Evolutionary conservation across 2,797 vertebrate species (phyloP).

Genomic region (Pseudochirops corinnae): DNA sequence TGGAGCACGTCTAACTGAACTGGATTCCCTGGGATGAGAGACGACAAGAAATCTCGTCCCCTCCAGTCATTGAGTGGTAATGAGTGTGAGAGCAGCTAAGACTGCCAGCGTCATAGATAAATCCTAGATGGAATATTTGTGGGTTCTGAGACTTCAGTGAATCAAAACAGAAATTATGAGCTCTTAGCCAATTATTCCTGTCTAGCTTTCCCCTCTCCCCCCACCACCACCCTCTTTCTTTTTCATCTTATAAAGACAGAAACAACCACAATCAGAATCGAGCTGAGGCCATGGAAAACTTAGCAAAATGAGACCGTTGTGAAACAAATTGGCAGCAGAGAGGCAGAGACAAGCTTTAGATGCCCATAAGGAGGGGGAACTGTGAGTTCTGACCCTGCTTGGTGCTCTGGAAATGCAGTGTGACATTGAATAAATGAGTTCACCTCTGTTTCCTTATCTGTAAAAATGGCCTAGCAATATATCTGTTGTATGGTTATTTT

Average conservation of each 20-base stretch:
- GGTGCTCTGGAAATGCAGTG: not conserved
- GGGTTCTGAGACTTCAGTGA: not conserved
- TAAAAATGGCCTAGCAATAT: not conserved
- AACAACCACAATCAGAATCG: not conserved
- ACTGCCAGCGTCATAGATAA: not conserved
- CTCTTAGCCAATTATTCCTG: not conserved
- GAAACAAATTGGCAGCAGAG: fast-evolving
- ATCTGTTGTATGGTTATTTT: not conserved
- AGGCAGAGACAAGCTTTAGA: fast-evolving
- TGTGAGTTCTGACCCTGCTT: not conserved
- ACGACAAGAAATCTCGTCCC: not conserved
- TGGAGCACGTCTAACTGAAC: not conserved
- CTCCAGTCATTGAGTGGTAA: not conserved
- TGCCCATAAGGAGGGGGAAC: not conserved
- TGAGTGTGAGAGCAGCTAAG: not conserved
- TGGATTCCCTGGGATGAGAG: not conserved
- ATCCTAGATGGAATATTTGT: not conserved
- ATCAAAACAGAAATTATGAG: not conserved
- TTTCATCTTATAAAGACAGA: not conserved
- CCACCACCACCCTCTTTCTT: not conserved
- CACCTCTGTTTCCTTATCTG: slow-evolving; percentile 7
- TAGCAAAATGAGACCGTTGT: fast-evolving
- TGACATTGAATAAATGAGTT: not conserved
- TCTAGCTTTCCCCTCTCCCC: not conserved
- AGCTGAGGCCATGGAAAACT: not conserved